phyloP scores from a whole-genome alignment of 2,888 invertebrate species.

The Stenodema calcarata region DNA sequence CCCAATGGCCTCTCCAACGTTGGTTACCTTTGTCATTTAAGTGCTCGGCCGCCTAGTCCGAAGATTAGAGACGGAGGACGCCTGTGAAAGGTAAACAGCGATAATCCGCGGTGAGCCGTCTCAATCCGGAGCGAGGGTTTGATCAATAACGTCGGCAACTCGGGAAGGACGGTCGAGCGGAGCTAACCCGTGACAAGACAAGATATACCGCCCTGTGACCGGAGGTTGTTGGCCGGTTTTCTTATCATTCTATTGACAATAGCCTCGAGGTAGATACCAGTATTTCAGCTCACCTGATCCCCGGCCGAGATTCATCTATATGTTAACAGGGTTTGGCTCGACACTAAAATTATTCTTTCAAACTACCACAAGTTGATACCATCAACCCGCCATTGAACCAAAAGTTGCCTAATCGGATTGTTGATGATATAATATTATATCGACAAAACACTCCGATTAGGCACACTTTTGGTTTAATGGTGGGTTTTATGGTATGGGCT shows the following conservation, averaged over 20 bases:
- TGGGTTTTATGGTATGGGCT: too few relatives aligned
- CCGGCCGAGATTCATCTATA: too few relatives aligned
- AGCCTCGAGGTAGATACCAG: background rate
- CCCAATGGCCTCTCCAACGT: too few relatives aligned
- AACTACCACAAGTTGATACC: too few relatives aligned
- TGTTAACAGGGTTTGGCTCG: too few relatives aligned
- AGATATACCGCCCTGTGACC: background rate
- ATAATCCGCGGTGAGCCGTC: background rate
- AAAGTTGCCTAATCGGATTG: too few relatives aligned
- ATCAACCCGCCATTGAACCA: too few relatives aligned
- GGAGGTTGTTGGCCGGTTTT: background rate
- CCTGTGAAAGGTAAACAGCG: slow-evolving; percentile 15
- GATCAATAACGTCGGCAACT: slow-evolving; percentile 20
- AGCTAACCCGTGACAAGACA: background rate
- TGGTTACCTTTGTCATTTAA: background rate
- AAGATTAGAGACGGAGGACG: background rate
- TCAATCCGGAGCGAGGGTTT: slow-evolving; percentile 25
- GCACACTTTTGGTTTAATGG: too few relatives aligned
- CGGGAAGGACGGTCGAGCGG: background rate
- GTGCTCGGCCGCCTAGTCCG: background rate
- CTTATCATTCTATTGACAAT: background rate
- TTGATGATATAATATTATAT: too few relatives aligned
- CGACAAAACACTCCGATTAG: too few relatives aligned
- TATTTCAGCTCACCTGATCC: too few relatives aligned
- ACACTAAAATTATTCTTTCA: too few relatives aligned